Evolutionary conservation across 2,797 vertebrate species (phyloP).

Genomic region (Syngnathus rostellatus): DNA sequence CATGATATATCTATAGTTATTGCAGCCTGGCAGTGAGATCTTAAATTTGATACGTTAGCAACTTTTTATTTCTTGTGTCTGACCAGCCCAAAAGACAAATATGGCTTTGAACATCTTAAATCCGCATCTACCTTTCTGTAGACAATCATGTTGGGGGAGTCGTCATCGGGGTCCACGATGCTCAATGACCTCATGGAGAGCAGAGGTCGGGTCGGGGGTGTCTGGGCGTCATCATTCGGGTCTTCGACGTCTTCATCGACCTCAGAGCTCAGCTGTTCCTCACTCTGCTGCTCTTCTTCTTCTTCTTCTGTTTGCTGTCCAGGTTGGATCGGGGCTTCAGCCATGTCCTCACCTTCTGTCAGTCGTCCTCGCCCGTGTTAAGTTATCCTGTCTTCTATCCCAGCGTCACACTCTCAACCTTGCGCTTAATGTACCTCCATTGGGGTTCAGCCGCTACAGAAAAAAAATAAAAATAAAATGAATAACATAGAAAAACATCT

Average conservation of each 20-base stretch:
- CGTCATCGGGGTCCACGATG: constrained; percentile 78
- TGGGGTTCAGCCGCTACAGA: constrained; percentile 21
- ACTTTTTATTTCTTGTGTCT: neutral
- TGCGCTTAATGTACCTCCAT: constrained; percentile 23
- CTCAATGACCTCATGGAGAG: constrained; percentile 63
- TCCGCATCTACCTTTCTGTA: constrained; percentile 85
- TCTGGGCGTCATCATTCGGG: constrained; percentile 23
- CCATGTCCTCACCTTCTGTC: constrained; percentile 38
- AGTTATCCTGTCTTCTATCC: constrained; percentile 35
- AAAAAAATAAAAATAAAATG: too few species aligned
- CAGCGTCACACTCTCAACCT: constrained; percentile 16
- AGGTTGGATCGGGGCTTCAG: constrained; percentile 47
- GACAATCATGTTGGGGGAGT: constrained; percentile 94
- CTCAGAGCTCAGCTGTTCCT: constrained; percentile 28
- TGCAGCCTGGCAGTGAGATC: neutral
- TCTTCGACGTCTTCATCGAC: constrained; percentile 28
- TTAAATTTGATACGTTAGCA: neutral
- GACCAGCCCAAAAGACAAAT: neutral
- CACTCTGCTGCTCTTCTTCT: constrained; percentile 5
- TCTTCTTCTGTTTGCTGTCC: neutral
- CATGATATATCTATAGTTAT: neutral
- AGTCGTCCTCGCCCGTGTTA: constrained; percentile 3
- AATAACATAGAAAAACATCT: too few species aligned
- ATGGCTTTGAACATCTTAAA: neutral
- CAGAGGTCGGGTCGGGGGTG: constrained; percentile 30